Conservation (phyloP, 2,113 vertebrate genomes). For the Anolis carolinensis region DNA sequence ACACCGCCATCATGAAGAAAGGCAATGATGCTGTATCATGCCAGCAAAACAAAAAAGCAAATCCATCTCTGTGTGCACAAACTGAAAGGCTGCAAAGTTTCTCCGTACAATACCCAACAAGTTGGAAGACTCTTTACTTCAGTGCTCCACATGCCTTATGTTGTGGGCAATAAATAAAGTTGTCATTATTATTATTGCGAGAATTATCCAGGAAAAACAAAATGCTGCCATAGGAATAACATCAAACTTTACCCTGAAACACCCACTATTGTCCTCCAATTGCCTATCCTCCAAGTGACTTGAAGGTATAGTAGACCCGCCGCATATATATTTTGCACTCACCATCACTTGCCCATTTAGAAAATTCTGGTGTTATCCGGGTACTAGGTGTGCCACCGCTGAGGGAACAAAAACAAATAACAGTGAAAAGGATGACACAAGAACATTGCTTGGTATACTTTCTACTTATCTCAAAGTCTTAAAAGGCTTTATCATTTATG, state of each 20-base stretch:
- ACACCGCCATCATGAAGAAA: not conserved
- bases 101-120: not conserved
- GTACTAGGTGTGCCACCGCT: conserved; percentile 96
- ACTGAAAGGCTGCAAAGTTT: not conserved
- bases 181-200: too few relatives aligned
- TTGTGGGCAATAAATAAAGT: too few relatives aligned
- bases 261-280: not conserved
- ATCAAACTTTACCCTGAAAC: not conserved
- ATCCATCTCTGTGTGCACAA: not conserved
- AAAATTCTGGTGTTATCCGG: conserved; percentile 97
- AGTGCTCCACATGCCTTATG: not conserved
- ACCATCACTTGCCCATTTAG: conserved; percentile 98
- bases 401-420: conserved; percentile 44
- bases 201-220: fast-evolving
- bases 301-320: not conserved
- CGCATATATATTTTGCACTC: conserved; percentile 64
- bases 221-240: not conserved
- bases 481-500: not conserved
- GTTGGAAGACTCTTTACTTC: not conserved
- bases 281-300: not conserved
- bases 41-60: not conserved
- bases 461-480: not conserved
- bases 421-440: conserved; percentile 5
- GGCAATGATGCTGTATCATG: not conserved
- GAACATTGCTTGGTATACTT: not conserved